Percentiles rank a stretch among this genome's conserved stretches.
Evolutionary conservation across 2,888 invertebrate genomes (phyloP).

Genomic region (Nomada flava): DNA sequence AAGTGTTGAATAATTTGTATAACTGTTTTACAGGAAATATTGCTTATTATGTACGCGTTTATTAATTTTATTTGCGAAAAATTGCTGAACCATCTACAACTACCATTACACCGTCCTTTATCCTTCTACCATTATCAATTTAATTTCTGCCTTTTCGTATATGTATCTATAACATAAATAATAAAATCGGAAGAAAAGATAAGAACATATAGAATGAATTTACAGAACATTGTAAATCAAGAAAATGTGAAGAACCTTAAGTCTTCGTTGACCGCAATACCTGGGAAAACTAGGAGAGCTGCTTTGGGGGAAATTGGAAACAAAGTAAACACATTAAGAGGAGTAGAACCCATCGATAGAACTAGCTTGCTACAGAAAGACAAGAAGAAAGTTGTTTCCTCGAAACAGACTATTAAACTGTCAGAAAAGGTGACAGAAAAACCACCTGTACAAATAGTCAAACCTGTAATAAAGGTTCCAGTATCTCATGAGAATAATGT

Average conservation of each 20-base stretch:
- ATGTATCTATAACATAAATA: not conserved
- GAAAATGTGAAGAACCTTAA: constrained; percentile 79
- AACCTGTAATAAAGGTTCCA: constrained; percentile 69
- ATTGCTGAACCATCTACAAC: not conserved
- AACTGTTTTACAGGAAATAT: not conserved
- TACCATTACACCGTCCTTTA: not conserved
- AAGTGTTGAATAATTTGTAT: not conserved
- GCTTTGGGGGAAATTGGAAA: constrained; percentile 86
- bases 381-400: constrained; percentile 67
- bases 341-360: constrained; percentile 79
- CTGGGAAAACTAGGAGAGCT: constrained; percentile 79
- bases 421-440: constrained; percentile 69
- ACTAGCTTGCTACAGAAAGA: constrained; percentile 70
- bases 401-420: constrained; percentile 58
- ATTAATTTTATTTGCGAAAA: not conserved
- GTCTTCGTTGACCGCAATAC: constrained; percentile 57
- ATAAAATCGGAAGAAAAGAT: not conserved
- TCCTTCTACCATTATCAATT: not conserved
- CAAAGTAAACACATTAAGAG: constrained; percentile 83
- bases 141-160: not conserved
- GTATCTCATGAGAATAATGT: constrained; percentile 42
- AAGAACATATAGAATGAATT: constrained; percentile 30
- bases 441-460: constrained; percentile 68
- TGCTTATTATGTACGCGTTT: not conserved
- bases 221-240: constrained; percentile 78